Conservation (phyloP, 2,888 invertebrate genomes). For the Drosophila affinis region DNA sequence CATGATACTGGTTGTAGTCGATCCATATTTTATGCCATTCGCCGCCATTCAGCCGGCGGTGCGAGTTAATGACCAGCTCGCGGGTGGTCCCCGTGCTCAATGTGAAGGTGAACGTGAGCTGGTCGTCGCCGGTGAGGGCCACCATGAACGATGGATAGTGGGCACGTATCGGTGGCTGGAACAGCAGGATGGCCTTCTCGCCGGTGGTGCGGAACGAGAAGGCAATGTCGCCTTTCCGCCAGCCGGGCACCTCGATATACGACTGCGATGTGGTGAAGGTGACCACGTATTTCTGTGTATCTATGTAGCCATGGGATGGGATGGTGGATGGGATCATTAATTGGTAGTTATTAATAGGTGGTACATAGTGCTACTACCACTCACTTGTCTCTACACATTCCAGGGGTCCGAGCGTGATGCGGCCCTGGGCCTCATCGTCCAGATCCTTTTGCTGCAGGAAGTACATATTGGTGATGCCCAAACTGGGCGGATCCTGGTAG, state of each 20-base stretch:
- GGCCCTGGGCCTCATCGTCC: conserved; percentile 92
- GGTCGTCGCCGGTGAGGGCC: conserved; percentile 93
- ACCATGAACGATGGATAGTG: conserved; percentile 97
- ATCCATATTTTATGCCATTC: conserved; percentile 99
- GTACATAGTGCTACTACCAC: conserved; percentile 71
- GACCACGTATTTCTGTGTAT: conserved; percentile 95
- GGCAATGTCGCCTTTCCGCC: conserved; percentile 96
- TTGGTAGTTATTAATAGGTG: conserved; percentile 11
- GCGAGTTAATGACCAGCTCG: conserved; percentile 91
- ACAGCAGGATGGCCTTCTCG: conserved; percentile 93
- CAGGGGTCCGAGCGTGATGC: conserved; percentile 94
- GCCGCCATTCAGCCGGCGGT: conserved; percentile 93
- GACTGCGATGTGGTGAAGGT: conserved; percentile 97
- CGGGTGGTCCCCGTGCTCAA: conserved; percentile 92
- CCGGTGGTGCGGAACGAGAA: conserved; percentile 97
- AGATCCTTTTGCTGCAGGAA: conserved; percentile 94
- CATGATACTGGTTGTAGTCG: conserved; percentile 96
- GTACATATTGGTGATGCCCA: conserved; percentile 95
- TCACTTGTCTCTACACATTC: conserved; percentile 97
- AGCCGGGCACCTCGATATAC: conserved; percentile 96
- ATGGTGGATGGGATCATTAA: conserved; percentile 2
- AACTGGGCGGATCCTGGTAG: conserved; percentile 90
- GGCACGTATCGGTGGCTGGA: conserved; percentile 94
- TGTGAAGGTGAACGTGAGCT: conserved; percentile 94
- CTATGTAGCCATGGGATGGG: conserved; percentile 84